phyloP scores from a whole-genome alignment of 2,888 invertebrate species.

The Drosophila conformis region DNA sequence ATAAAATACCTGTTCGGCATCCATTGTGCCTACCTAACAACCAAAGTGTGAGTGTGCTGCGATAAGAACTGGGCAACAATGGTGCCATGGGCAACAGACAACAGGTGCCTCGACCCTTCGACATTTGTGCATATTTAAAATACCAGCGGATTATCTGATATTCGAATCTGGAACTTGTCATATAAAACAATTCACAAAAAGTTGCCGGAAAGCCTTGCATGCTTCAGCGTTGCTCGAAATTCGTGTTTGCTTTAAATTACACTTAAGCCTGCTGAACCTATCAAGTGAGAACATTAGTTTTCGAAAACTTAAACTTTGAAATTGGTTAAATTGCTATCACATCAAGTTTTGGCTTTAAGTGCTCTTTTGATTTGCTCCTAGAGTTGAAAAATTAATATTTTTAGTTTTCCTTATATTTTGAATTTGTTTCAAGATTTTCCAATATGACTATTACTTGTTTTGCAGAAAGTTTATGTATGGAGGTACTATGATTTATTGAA shows the following conservation, averaged over 20 bases:
- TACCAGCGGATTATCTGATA: conserved; percentile 2
- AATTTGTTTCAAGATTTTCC: background rate
- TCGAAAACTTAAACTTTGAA: background rate
- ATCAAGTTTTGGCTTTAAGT: background rate
- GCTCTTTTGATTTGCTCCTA: background rate
- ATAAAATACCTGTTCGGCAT: conserved; percentile 24
- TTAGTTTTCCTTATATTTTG: background rate
- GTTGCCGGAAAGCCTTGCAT: background rate
- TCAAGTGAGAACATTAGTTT: background rate
- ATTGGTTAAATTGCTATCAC: background rate
- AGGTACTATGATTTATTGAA: background rate
- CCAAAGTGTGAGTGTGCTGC: conserved; percentile 3
- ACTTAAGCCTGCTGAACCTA: background rate
- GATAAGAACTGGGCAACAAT: conserved; percentile 23
- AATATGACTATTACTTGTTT: background rate
- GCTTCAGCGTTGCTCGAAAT: background rate
- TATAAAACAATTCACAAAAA: background rate
- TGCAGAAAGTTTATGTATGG: background rate
- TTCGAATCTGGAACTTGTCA: background rate
- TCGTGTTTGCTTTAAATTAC: background rate
- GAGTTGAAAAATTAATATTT: background rate
- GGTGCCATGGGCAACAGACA: conserved; percentile 45
- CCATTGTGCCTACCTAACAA: background rate
- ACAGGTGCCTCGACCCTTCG: conserved; percentile 43
- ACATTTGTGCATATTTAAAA: conserved; percentile 7